phyloP scores from a whole-genome alignment of 2,113 vertebrate species.

The Podarcis muralis region DNA sequence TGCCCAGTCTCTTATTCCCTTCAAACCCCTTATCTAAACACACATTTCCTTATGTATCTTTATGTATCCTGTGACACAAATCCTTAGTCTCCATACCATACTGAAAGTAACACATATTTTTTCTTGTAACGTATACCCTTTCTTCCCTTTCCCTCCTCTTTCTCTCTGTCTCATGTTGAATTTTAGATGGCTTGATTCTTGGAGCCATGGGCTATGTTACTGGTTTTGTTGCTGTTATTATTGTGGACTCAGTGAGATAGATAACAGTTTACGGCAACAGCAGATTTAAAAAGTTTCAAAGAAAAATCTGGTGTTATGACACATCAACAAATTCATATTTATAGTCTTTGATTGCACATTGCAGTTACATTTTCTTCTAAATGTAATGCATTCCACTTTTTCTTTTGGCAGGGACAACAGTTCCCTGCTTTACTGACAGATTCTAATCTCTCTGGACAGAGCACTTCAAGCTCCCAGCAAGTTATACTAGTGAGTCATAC shows the following conservation, averaged over 20 bases:
- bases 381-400: background rate
- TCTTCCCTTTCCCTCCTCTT: background rate
- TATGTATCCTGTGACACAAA: background rate
- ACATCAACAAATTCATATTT: background rate
- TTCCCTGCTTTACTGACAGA: conserved; percentile 89
- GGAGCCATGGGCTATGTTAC: background rate
- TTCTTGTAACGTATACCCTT: background rate
- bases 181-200: background rate
- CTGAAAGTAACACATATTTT: background rate
- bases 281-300: background rate
- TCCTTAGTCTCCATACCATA: background rate
- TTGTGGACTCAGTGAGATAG: background rate
- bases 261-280: too few relatives aligned
- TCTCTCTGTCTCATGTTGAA: background rate
- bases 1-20: background rate
- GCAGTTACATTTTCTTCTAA: background rate
- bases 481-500: conserved; percentile 92
- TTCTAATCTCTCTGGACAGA: conserved; percentile 79
- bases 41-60: background rate
- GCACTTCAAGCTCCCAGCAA: conserved; percentile 79
- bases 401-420: conserved; percentile 81
- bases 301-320: background rate
- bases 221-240: background rate
- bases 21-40: background rate
- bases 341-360: background rate